Percentiles rank a stretch among this genome's conserved stretches.
Conservation (phyloP, 2,797 vertebrate species). For the Staurois parvus region DNA sequence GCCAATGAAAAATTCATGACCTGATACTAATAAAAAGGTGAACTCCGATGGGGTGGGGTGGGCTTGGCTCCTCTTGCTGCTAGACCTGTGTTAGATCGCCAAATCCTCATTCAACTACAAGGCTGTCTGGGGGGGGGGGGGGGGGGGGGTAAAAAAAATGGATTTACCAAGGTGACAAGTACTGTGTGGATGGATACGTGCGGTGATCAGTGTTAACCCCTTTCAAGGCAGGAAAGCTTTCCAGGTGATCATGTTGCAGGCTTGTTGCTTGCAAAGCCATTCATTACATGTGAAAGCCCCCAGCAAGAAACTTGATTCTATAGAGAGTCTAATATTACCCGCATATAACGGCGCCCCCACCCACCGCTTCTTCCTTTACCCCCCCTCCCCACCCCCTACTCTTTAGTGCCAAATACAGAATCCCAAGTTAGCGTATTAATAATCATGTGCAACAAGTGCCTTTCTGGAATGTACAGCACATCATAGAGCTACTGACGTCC, state of each 20-base stretch:
- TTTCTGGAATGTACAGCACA: constrained; percentile 29
- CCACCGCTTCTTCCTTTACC: background rate
- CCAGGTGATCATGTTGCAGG: background rate
- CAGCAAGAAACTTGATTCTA: background rate
- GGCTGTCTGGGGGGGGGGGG: background rate
- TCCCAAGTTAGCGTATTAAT: too few relatives aligned
- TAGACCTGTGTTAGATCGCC: constrained; percentile 25
- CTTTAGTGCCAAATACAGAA: constrained; percentile 29
- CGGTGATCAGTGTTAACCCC: constrained; percentile 14
- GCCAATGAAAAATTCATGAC: constrained; percentile 15
- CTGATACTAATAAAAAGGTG: constrained; percentile 20
- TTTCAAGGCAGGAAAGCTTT: background rate
- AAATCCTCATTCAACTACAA: background rate
- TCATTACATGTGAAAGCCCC: background rate
- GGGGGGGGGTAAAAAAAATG: too few relatives aligned
- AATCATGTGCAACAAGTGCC: constrained; percentile 20
- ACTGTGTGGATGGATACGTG: constrained; percentile 12
- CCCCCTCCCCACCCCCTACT: background rate
- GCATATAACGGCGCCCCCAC: background rate
- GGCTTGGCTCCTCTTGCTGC: constrained; percentile 40
- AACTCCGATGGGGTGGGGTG: background rate
- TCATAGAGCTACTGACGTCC: constrained; percentile 5
- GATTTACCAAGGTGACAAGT: background rate
- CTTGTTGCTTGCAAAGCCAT: background rate
- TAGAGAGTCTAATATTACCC: background rate